phyloP scores from a whole-genome alignment of 2,797 vertebrate species.

The Periophthalmus magnuspinnatus region DNA sequence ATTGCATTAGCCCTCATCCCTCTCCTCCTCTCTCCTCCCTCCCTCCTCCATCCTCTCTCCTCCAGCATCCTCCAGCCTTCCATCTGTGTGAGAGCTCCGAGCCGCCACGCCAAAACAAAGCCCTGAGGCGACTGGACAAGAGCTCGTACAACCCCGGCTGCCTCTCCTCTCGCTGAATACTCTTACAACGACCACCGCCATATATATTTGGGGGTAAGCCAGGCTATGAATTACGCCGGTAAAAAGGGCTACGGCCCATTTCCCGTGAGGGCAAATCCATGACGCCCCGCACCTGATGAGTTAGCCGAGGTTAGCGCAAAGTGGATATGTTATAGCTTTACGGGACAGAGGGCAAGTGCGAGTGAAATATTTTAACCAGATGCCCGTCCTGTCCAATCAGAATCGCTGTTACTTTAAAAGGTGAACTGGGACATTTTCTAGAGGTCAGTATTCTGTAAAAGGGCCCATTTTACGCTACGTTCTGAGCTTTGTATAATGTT shows the following conservation, averaged over 20 bases:
- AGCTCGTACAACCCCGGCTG: conserved; percentile 64
- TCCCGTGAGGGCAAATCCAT: conserved; percentile 25
- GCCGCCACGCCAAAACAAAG: conserved; percentile 71
- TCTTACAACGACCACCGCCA: conserved; percentile 37
- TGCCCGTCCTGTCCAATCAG: conserved; percentile 71
- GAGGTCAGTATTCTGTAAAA: too few species aligned
- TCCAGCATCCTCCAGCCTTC: conserved; percentile 63
- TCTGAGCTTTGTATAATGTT: too few species aligned
- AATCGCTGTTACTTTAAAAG: conserved; percentile 53
- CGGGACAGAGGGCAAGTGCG: conserved; percentile 25
- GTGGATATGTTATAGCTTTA: conserved; percentile 33
- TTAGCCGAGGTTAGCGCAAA: conserved; percentile 22
- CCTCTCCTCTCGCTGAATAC: conserved; percentile 62
- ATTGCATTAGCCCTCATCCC: conserved; percentile 73
- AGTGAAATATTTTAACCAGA: conserved; percentile 66
- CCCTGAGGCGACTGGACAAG: conserved; percentile 68
- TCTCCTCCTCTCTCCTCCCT: conserved; percentile 48
- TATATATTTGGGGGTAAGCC: conserved; percentile 47
- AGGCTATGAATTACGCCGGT: conserved; percentile 44
- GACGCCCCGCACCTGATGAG: conserved; percentile 41
- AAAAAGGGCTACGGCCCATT: conserved; percentile 28
- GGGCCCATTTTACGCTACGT: too few species aligned
- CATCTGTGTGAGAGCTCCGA: conserved; percentile 69
- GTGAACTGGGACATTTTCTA: conserved; percentile 40
- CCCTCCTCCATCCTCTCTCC: conserved; percentile 18